Conservation (phyloP, 2,888 invertebrate genomes). For the Diplazon laetatorius region DNA sequence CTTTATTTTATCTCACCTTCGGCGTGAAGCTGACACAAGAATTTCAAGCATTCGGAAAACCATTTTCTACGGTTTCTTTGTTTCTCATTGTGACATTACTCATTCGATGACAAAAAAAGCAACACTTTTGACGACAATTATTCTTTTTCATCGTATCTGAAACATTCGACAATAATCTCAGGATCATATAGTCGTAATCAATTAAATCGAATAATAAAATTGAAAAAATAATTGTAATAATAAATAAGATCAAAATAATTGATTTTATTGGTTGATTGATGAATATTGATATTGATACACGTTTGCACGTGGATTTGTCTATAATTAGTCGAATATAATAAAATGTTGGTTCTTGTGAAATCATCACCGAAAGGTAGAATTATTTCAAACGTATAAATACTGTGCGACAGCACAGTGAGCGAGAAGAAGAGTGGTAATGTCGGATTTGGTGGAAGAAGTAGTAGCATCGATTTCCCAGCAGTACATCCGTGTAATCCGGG, state of each 20-base stretch:
- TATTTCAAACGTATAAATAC: not conserved
- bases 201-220: too few relatives aligned
- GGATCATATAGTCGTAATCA: too few relatives aligned
- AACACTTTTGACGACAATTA: not conserved
- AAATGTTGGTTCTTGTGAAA: not conserved
- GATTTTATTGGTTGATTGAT: too few relatives aligned
- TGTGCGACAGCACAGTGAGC: not conserved
- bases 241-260: too few relatives aligned
- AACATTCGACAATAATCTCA: not conserved
- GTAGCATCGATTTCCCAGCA: constrained; percentile 71
- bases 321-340: too few relatives aligned
- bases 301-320: too few relatives aligned
- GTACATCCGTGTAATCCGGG: constrained; percentile 75
- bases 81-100: constrained; percentile 17
- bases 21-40: constrained; percentile 52
- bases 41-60: constrained; percentile 22
- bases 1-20: constrained; percentile 19
- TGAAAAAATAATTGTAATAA: too few relatives aligned
- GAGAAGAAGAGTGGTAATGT: constrained; percentile 37
- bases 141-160: not conserved
- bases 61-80: constrained; percentile 3
- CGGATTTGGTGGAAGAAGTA: constrained; percentile 65
- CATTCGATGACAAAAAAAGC: constrained; percentile 7
- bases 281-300: too few relatives aligned
- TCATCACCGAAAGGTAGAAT: not conserved